Base-by-base conservation (phyloP, 2,113 vertebrate species). In the Irena cyanogastra region DNA sequence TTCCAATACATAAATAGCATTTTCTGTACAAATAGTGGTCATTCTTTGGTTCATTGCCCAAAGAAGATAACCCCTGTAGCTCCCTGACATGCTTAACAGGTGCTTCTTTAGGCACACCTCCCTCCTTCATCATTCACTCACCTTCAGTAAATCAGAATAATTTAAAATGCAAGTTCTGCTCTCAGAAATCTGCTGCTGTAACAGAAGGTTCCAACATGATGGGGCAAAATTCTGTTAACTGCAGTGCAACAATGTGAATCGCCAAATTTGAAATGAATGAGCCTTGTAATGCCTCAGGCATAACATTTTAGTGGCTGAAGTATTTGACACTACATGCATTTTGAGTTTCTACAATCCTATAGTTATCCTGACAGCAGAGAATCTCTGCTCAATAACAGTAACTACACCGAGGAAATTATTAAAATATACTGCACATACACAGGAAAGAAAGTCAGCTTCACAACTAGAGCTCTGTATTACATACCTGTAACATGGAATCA, bases 191-290 rank as follows among this genome's bases (percentile, higher is more conserved):
- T 94, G 30, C 41, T 54, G 47, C 84, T 37, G 35, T 47, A 94
- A 88, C 56, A 71, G 68, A 72, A 86, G 90, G 80, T 66, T 92
- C 52, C 89, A 89, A 30, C 0, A 4, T 1, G 8, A 72, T 72
- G 39, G 65, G 72, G 59, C 3, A 10, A 94, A 96, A 96, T 94
- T 78, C 72, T 81, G 77, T 89, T 95, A 94, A 89, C 64, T 64
- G 82, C 82, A 68, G 80, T 68, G 76, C 72, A 93, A 87, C 95
- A 94, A 84, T 56, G 54, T 93, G 95, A 95, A 91, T 95, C 13
- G 0, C 84, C 93, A 95, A 71, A 94, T 97, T 90, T 95, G 89
- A 96, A 94, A 95, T 90, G 95, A 97, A 97, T 96, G 93, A 95
- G 45, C 81, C 94, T 95, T 94, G 94, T 95, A 96, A 94, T 93